A percentile compares a stretch with the other conserved stretches of the same genome.
Evolutionary conservation across 2,113 vertebrate species (phyloP).

Genomic region (Dendropsophus ebraccatus): DNA sequence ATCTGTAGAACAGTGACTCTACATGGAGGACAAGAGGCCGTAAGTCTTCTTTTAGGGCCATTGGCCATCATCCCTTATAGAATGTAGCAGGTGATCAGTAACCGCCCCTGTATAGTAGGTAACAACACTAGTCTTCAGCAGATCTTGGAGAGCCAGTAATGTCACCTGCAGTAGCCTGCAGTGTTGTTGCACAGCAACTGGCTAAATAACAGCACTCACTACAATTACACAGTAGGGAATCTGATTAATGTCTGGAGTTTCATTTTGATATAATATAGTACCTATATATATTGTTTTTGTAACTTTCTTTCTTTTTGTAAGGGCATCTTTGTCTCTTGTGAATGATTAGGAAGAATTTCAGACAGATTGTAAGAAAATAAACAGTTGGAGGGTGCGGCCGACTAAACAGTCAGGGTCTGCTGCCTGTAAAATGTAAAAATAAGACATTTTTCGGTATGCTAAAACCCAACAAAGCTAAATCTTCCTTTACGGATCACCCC

Average conservation of each 20-base stretch:
- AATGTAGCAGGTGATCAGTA: neutral
- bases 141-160: neutral
- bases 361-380: neutral
- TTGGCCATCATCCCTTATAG: no score
- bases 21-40: no score
- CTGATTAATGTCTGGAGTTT: neutral
- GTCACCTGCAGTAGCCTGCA: neutral
- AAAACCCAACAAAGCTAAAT: conserved; percentile 19
- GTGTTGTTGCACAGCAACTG: neutral
- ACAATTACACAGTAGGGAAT: neutral
- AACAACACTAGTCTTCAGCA: neutral
- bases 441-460: conserved; percentile 20
- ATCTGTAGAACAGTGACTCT: no score
- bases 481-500: conserved; percentile 12
- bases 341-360: neutral
- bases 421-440: neutral
- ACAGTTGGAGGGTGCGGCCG: neutral
- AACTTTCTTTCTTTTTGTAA: conserved; percentile 8
- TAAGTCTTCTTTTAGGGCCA: no score
- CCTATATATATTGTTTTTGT: neutral
- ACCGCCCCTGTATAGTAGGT: neutral
- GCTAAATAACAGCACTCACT: neutral
- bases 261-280: neutral
- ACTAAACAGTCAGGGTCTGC: conserved; percentile 4
- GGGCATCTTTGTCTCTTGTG: conserved; percentile 5